Percentiles rank a stretch among this genome's conserved stretches.
These are phyloP conservation scores for Phrynocephalus forsythii DNA, from an alignment of 2,797 vertebrate species.

Conservation along the genomic window DNA sequence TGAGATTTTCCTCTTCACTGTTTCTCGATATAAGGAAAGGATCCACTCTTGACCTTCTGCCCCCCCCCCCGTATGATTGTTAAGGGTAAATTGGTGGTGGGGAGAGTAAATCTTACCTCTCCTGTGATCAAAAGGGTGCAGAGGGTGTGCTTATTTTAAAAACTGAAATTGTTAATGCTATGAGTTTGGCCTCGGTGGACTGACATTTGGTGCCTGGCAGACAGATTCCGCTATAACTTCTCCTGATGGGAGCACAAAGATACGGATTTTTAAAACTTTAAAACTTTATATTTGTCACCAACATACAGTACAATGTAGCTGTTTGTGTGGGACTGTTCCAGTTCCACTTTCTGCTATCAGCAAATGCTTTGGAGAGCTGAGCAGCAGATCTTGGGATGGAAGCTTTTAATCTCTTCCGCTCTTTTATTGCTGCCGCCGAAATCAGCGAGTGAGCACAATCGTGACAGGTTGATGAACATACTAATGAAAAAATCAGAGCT, in stretches of 20 bases:
- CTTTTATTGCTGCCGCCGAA: not conserved
- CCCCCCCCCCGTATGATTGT: not conserved
- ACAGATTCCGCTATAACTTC: not conserved
- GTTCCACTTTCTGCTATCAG: not conserved
- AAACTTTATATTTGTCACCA: not conserved
- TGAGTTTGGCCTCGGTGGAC: not conserved
- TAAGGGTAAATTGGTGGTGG: not conserved
- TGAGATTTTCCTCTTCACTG: not conserved
- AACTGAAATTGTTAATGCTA: not conserved
- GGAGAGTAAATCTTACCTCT: not conserved
- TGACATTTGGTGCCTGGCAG: not conserved
- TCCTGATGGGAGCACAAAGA: not conserved
- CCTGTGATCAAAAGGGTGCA: not conserved
- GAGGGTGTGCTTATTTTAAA: not conserved
- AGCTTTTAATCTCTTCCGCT: not conserved
- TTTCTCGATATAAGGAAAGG: not conserved
- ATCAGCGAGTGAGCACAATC: not conserved
- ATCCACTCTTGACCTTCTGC: not conserved
- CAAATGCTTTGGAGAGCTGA: not conserved
- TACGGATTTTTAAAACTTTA: not conserved
- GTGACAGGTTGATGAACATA: not conserved
- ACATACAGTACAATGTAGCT: not conserved
- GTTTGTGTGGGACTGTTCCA: not conserved
- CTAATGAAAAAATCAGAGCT: constrained; percentile 15
- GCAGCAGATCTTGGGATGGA: not conserved